A percentile compares a stretch with the other conserved stretches of the same genome.
Conservation (phyloP, 2,888 invertebrate species). For the Plutella xylostella region DNA sequence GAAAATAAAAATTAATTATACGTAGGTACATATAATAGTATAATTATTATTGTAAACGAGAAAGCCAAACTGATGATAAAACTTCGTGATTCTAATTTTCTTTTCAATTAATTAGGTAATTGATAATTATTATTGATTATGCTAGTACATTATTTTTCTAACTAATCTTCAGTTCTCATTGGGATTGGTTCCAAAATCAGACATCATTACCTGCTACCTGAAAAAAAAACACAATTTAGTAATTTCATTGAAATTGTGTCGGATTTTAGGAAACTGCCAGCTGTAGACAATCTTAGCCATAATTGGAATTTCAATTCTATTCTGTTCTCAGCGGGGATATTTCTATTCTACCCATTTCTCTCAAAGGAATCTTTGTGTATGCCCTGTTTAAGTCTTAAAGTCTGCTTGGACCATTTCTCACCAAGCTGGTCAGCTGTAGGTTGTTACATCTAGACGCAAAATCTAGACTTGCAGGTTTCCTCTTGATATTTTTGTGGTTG, state of each 20-base stretch:
- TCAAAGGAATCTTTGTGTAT: too few species aligned
- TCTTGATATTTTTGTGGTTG: too few species aligned
- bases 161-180: constrained; percentile 39
- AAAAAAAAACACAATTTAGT: constrained; percentile 16
- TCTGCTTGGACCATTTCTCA: background rate
- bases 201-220: constrained; percentile 42
- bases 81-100: background rate
- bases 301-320: background rate
- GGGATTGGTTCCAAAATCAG: constrained; percentile 31
- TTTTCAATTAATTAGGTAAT: background rate
- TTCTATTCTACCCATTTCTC: too few species aligned
- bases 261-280: background rate
- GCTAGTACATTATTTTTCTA: constrained; percentile 26
- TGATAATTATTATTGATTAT: background rate
- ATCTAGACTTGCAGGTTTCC: too few species aligned
- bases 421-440: too few species aligned
- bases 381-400: background rate
- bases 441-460: too few species aligned
- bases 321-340: background rate
- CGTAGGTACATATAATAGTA: background rate
- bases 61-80: background rate
- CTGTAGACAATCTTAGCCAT: background rate
- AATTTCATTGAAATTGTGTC: background rate
- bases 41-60: background rate
- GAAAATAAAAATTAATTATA: background rate